Conservation (phyloP, 2,888 invertebrate genomes). For the Conomelus anceps region DNA sequence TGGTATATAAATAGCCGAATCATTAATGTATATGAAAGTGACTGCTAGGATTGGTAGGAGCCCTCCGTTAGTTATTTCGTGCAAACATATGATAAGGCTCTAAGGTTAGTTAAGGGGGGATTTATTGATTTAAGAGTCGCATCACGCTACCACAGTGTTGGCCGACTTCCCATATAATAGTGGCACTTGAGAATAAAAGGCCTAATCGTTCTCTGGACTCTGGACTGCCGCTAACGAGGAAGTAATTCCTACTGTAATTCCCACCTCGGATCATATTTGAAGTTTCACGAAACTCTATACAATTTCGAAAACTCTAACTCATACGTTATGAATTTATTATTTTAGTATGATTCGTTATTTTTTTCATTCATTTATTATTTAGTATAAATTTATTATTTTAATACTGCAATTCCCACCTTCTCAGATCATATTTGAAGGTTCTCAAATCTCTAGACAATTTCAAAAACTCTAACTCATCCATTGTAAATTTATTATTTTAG, state of each 20-base stretch:
- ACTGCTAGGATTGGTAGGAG: not conserved
- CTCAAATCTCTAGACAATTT: no score
- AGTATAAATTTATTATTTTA: no score
- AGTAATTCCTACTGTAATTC: not conserved
- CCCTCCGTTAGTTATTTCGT: not conserved
- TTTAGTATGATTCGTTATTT: no score
- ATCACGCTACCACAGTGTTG: not conserved
- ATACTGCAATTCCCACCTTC: no score
- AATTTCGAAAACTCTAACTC: not conserved
- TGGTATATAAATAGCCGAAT: not conserved
- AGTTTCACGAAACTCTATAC: not conserved
- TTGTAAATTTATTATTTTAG: no score
- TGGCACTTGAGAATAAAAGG: not conserved
- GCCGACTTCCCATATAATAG: not conserved
- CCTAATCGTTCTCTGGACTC: not conserved
- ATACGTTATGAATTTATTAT: no score
- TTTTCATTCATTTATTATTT: no score
- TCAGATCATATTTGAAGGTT: no score
- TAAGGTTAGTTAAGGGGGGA: constrained; percentile 9
- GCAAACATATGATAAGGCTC: constrained; percentile 10
- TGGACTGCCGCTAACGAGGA: not conserved
- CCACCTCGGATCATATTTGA: not conserved
- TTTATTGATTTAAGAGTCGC: constrained; percentile 10
- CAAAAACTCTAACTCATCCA: no score
- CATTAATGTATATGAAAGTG: not conserved